Evolutionary conservation across 2,113 vertebrate genomes (phyloP), one percentile per base, ranked within the genome.

Genomic region (Nerophis lumbriciformis): DNA sequence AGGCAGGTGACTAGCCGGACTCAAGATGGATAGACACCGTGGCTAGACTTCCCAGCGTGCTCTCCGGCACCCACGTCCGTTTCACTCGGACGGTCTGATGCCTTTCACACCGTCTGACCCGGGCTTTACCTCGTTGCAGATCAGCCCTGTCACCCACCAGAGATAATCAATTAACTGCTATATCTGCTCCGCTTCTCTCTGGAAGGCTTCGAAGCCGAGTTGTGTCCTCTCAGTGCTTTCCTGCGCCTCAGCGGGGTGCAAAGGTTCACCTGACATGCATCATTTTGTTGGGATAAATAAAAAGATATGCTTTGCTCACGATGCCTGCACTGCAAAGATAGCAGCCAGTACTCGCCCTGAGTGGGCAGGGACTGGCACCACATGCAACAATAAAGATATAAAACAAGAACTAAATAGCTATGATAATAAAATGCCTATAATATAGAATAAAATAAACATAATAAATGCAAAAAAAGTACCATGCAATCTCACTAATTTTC

Each of bases 121-220:
- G 56, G 66, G 36, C 73, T 64, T 77, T 61, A 71, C 58, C 76
- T 72, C 74, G 56, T 21, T 48, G 51, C 61, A 28, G 68, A 80
- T 75, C 76, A 80, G 8, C 8, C 61, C 63, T 47, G 67, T 79
- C 74, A 76, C 56, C 70, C 70, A 59, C 60, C 62, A 66, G 69
- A 77, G 61, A 50, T 76, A 80, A 78, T 85, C 82, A 83, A 82
- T 85, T 78, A 81, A 56, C 59, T 37, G 10, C 70, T 68, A 69
- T 73, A 51, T 10, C 63, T 66, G 78, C 72, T 77, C 73, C 71
- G 79, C 78, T 69, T 64, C 21, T 59, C 59, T 68, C 53, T 55
- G 48, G 13, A 42, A 59, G 53, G 63, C 75, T 60, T 64, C 60
- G 35, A 68, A 69, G 65, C 67, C 68, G 61, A 68, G 38, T 65